These are phyloP conservation scores for Oppia nitens DNA, from an alignment of 1,140 invertebrate species.

Conservation along the genomic window DNA sequence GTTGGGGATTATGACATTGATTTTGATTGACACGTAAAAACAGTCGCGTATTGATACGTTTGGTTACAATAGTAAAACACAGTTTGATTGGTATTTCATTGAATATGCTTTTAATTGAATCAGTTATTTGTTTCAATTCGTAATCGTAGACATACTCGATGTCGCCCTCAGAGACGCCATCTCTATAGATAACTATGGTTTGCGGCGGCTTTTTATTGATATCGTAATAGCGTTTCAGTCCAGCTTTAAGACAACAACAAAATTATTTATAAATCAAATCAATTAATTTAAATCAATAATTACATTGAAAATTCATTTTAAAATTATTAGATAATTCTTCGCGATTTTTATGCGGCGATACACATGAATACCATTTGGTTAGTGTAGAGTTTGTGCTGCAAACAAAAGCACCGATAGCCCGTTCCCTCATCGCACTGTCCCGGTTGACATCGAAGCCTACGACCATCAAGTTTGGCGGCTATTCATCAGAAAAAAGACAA, in stretches of 20 bases:
- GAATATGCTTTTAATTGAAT: no score
- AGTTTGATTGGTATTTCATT: not conserved
- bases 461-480: slow-evolving; percentile 30
- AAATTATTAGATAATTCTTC: slow-evolving; percentile 31
- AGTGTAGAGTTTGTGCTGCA: slow-evolving; percentile 34
- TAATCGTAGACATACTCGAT: slow-evolving; percentile 28
- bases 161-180: slow-evolving; percentile 36
- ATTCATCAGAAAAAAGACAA: slow-evolving; percentile 11
- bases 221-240: slow-evolving; percentile 30
- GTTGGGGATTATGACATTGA: slow-evolving; percentile 45
- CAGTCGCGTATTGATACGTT: slow-evolving; percentile 38
- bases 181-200: slow-evolving; percentile 32
- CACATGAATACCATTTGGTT: slow-evolving; percentile 52
- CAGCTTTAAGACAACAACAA: slow-evolving; percentile 14
- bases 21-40: slow-evolving; percentile 20
- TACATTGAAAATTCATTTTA: slow-evolving; percentile 26
- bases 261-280: no score
- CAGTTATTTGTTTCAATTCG: slow-evolving; percentile 27
- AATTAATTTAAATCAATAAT: not conserved
- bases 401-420: slow-evolving; percentile 32
- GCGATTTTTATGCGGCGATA: slow-evolving; percentile 28
- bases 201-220: slow-evolving; percentile 25
- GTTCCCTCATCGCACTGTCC: slow-evolving; percentile 25
- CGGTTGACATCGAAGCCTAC: slow-evolving; percentile 37
- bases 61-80: slow-evolving; percentile 32